Evolutionary conservation across 1,140 invertebrate genomes (phyloP).

Genomic region (Mactra quadrangularis): DNA sequence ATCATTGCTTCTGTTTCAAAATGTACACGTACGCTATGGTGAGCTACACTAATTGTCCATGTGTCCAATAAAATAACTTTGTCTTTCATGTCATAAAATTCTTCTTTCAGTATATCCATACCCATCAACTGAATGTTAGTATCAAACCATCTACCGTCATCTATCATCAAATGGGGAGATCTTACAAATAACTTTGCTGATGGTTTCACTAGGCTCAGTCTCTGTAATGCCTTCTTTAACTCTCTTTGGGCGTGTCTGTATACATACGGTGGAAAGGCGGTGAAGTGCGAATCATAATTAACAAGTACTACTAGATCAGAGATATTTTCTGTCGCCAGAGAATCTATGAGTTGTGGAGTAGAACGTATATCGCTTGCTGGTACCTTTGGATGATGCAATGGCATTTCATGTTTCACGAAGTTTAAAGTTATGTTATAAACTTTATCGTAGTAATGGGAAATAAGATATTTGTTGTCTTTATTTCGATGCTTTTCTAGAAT

Average conservation of each 20-base stretch:
- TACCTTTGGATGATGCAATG: slow-evolving; percentile 35
- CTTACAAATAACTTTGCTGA: slow-evolving; percentile 25
- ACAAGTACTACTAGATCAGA: slow-evolving; percentile 26
- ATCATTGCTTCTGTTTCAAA: background rate
- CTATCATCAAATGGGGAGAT: slow-evolving; percentile 1
- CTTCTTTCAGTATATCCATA: slow-evolving; percentile 14
- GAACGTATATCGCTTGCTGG: background rate
- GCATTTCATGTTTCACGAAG: slow-evolving; percentile 50
- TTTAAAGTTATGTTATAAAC: slow-evolving; percentile 7
- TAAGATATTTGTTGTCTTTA: slow-evolving; percentile 5
- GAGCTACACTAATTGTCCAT: slow-evolving; percentile 37
- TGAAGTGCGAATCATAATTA: slow-evolving; percentile 16
- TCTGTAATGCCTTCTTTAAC: background rate
- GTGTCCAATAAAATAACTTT: slow-evolving; percentile 35
- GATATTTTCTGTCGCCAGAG: background rate
- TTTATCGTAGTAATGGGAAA: background rate
- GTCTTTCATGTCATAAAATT: slow-evolving; percentile 21
- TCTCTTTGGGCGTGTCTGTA: slow-evolving; percentile 6
- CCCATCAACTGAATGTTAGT: slow-evolving; percentile 4
- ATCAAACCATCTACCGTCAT: slow-evolving; percentile 45
- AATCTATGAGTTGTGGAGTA: background rate
- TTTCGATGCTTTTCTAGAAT: slow-evolving; percentile 11
- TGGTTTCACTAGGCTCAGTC: slow-evolving; percentile 14
- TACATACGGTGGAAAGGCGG: slow-evolving; percentile 1
- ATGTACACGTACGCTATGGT: slow-evolving; percentile 17